These are phyloP conservation scores for Lindbergichthys nudifrons DNA, from an alignment of 2,797 vertebrate species.

Conservation along the genomic window DNA sequence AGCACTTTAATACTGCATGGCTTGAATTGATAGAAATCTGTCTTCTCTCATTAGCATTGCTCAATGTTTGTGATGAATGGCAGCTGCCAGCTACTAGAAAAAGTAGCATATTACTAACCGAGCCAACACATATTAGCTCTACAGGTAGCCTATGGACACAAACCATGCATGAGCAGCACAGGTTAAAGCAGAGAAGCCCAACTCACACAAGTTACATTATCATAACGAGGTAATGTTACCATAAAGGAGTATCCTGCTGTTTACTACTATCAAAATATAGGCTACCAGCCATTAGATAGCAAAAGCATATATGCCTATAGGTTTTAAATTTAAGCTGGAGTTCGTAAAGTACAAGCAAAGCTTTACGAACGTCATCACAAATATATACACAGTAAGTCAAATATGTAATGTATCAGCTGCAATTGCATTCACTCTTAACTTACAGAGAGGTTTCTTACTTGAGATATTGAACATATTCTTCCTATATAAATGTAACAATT, in stretches of 20 bases:
- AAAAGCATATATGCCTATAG: no score
- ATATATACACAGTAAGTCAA: neutral
- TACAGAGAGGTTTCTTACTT: neutral
- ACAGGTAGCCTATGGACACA: no score
- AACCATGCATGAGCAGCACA: no score
- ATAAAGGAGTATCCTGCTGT: neutral
- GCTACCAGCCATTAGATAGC: neutral
- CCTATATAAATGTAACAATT: neutral
- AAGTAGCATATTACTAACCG: no score
- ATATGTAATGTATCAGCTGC: no score
- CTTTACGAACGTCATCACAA: neutral
- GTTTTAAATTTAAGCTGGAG: no score
- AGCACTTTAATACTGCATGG: no score
- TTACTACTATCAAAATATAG: neutral
- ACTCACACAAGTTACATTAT: neutral
- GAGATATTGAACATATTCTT: conserved; percentile 1
- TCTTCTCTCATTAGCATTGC: no score
- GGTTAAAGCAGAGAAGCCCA: neutral
- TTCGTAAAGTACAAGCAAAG: neutral
- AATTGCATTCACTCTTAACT: neutral
- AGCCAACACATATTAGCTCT: no score
- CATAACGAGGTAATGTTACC: neutral
- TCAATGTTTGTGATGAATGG: no score
- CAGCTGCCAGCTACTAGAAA: no score
- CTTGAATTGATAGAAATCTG: no score